Base-by-base conservation (phyloP, 2,888 invertebrate genomes). In the Andrena fulva region DNA sequence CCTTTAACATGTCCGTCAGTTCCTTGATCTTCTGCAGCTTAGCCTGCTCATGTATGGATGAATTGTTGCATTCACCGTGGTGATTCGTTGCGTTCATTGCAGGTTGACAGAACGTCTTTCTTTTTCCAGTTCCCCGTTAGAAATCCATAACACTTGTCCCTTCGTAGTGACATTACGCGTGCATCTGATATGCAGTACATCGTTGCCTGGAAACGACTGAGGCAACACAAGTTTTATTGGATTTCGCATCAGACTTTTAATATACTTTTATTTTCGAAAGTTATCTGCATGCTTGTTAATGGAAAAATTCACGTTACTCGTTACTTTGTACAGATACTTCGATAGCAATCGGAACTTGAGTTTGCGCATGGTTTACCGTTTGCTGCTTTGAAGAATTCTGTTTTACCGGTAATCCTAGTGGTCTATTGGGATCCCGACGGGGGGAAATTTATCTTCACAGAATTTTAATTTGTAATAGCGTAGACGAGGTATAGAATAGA, bases 1-100 rank as follows among this genome's bases (percentile, higher is more conserved):
- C 91, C 89, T 89, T 90, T 31, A 91, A 72, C 50, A 91, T 88
- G 54, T 54, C 85, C 6, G 89, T 89, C 27, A 91, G 83, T 52
- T 91, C 87, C 73, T 82, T 82, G 60, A 91, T 91, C 68, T 90
- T 91, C 63, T 85, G 80, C 16, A 89, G 68, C 42, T 87, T 89
- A 7, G 72, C 85, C 12, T 84, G 85, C 66, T 89, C 88, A 5
- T 84, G 80, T 4, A 84, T 82, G 20, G 70, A 56, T 10, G 67
- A 67, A 56, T 35, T 70, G 16, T 86, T 24, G 54, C 81, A 78
- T 56, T 24, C 29, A 12, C 8, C 73, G 1, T 74, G 67, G 3
- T 56, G 12, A 67, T 79, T 76, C 27, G 63, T 50, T 35, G 60
- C 73, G 77, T 83, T 80, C 89, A 89, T 89, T 42, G 79, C 78